Percentiles rank a stretch among this genome's conserved stretches.
Conservation (phyloP, 2,113 vertebrate genomes). For the Symphodus melops region DNA sequence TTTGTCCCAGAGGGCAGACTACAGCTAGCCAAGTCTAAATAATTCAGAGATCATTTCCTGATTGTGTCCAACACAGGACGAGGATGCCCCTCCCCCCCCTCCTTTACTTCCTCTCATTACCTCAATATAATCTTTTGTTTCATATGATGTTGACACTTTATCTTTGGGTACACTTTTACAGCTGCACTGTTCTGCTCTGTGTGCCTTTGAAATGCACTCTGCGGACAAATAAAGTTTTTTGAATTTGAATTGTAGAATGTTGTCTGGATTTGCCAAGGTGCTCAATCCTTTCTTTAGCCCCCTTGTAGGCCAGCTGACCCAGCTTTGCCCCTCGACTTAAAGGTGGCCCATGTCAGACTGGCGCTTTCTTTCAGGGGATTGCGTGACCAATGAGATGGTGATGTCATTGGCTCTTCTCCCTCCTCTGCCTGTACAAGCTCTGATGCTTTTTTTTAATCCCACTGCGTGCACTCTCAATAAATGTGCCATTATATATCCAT, state of each 20-base stretch:
- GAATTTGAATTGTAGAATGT: too few relatives aligned
- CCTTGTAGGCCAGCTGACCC: constrained; percentile 24
- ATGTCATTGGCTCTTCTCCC: constrained; percentile 48
- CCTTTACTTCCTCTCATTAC: background rate
- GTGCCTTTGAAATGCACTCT: too few relatives aligned
- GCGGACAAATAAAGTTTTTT: too few relatives aligned
- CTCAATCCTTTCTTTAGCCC: background rate
- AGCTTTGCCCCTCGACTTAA: constrained; percentile 31
- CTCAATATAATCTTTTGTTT: background rate
- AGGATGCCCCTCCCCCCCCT: background rate
- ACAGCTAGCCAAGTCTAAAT: constrained; percentile 55
- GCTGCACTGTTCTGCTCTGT: too few relatives aligned
- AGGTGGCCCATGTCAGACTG: constrained; percentile 7
- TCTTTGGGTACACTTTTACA: too few relatives aligned
- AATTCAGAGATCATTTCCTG: constrained; percentile 69
- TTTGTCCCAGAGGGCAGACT: constrained; percentile 30
- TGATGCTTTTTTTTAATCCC: constrained; percentile 16
- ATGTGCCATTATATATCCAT: background rate
- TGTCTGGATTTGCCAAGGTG: background rate
- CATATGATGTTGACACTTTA: too few relatives aligned
- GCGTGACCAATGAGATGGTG: constrained; percentile 28
- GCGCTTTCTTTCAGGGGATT: constrained; percentile 23
- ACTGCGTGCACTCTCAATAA: background rate
- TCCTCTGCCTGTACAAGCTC: background rate
- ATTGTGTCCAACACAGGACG: constrained; percentile 20